Evolutionary conservation across 2,113 vertebrate species (phyloP).

Genomic region (Myocastor coypus): DNA sequence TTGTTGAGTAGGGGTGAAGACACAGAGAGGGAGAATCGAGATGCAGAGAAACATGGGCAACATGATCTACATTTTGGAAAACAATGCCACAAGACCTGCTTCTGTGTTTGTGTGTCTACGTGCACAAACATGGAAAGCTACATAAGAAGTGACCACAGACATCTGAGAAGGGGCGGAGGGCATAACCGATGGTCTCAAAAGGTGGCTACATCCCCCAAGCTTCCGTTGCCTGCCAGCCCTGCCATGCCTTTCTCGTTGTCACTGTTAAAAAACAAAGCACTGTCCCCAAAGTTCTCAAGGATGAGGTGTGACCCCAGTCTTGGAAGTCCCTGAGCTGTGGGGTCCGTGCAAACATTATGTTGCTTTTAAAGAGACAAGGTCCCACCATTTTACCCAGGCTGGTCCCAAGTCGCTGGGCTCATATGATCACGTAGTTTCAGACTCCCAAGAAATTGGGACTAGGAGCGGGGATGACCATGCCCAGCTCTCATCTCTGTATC

Average conservation of each 20-base stretch:
- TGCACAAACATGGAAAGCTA: too few species aligned
- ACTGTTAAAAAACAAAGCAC: accelerated
- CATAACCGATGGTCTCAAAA: neutral
- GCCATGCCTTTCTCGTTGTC: neutral
- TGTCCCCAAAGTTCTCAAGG: neutral
- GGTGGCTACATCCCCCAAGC: neutral
- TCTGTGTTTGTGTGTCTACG: neutral
- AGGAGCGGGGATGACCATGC: neutral
- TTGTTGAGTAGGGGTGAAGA: neutral
- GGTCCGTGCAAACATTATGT: too few species aligned
- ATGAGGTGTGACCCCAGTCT: neutral
- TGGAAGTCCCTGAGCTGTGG: neutral
- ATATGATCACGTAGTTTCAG: neutral
- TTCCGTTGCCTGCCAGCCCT: neutral
- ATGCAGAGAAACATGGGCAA: neutral
- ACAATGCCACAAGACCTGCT: neutral
- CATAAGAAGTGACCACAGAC: neutral
- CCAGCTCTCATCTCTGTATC: neutral
- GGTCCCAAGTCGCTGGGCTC: neutral
- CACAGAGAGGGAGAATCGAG: neutral
- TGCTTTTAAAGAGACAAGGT: neutral
- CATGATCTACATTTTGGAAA: neutral
- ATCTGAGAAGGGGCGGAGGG: neutral
- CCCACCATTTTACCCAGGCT: neutral
- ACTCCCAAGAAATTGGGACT: neutral